phyloP scores from a whole-genome alignment of 2,888 invertebrate genomes.

The Strigamia maritima region DNA sequence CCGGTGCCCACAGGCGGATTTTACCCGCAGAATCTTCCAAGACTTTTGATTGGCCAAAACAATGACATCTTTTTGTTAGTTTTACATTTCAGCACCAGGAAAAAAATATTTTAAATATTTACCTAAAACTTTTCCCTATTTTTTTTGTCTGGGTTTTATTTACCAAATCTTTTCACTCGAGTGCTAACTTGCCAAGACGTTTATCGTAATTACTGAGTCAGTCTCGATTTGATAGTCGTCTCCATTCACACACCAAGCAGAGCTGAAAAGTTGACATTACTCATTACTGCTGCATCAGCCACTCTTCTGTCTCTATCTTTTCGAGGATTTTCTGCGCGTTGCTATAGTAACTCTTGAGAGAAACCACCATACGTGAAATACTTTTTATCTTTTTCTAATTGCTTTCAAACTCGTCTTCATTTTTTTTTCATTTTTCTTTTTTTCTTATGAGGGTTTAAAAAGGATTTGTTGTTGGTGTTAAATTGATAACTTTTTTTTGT shows the following conservation, averaged over 20 bases:
- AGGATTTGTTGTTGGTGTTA: not conserved
- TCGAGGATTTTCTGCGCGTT: not conserved
- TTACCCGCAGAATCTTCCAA: too few relatives aligned
- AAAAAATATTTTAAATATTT: too few relatives aligned
- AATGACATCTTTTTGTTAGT: too few relatives aligned
- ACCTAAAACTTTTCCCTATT: too few relatives aligned
- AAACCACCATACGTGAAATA: not conserved
- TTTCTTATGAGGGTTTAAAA: not conserved
- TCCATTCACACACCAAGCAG: conserved; percentile 1
- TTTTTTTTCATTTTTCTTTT: not conserved
- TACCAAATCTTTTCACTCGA: not conserved
- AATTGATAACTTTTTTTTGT: not conserved
- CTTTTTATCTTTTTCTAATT: not conserved
- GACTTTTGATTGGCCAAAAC: too few relatives aligned
- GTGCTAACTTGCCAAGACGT: conserved; percentile 7
- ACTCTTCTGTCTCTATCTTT: conserved; percentile 1
- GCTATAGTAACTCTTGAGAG: not conserved
- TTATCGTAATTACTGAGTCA: conserved; percentile 23
- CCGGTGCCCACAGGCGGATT: too few relatives aligned
- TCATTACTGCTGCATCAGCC: conserved; percentile 15
- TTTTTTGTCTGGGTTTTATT: too few relatives aligned
- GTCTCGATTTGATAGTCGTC: not conserved
- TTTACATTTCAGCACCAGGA: too few relatives aligned
- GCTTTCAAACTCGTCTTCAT: not conserved
- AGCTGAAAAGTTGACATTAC: conserved; percentile 23